phyloP scores from a whole-genome alignment of 2,113 vertebrate species.

The Charadrius vociferus region DNA sequence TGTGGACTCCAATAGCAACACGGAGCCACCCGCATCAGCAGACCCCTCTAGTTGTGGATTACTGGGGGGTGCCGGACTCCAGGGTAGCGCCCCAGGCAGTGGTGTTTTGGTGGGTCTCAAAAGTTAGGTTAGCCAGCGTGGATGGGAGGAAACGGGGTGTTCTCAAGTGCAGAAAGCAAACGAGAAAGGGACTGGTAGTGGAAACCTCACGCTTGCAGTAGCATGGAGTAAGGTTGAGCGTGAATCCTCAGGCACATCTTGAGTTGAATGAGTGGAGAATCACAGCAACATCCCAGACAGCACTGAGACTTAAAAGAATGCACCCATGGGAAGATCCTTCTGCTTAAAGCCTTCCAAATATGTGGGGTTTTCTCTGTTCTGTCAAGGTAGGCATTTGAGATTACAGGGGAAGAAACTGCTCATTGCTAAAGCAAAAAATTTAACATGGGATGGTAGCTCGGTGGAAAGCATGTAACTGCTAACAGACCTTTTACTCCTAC shows the following conservation, averaged over 20 bases:
- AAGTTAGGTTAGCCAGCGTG: too few relatives aligned
- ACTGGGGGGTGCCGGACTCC: fast-evolving
- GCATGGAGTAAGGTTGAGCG: background rate
- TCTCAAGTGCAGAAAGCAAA: fast-evolving
- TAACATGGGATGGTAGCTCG: background rate
- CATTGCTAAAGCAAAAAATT: background rate
- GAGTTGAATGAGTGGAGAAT: background rate
- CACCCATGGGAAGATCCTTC: background rate
- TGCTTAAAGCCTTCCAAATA: background rate
- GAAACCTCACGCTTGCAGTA: background rate
- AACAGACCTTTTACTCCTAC: background rate
- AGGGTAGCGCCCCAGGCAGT: fast-evolving
- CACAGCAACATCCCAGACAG: fast-evolving
- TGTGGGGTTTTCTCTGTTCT: background rate
- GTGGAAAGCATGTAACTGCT: background rate
- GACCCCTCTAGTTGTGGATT: background rate
- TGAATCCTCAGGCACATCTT: background rate
- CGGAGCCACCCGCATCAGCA: fast-evolving
- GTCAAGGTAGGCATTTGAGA: background rate
- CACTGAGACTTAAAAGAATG: background rate
- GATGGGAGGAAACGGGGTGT: fast-evolving
- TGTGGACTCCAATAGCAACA: background rate
- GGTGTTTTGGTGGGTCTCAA: background rate
- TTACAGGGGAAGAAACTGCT: background rate
- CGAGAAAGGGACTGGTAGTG: fast-evolving